Evolutionary conservation across 1,140 invertebrate species (phyloP).

Genomic region (Agrypnia vestita): DNA sequence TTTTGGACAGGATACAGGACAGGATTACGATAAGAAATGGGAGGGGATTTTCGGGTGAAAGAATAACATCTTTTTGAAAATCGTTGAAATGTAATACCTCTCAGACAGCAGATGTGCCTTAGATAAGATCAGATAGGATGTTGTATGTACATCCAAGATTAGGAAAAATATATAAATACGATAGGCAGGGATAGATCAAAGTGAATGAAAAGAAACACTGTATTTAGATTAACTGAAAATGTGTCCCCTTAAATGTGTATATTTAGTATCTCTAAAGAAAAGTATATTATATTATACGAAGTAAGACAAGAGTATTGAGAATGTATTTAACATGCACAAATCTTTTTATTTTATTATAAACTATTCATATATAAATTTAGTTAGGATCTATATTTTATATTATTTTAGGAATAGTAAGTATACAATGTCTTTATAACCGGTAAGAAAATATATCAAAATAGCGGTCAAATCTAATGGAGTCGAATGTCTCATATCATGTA

Average conservation of each 20-base stretch:
- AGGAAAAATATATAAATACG: not conserved
- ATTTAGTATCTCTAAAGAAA: too few species aligned
- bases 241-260: not conserved
- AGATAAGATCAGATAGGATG: not conserved
- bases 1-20: slow-evolving; percentile 15
- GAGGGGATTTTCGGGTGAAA: not conserved
- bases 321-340: too few species aligned
- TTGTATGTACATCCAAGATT: not conserved
- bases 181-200: not conserved
- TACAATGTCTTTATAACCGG: too few species aligned
- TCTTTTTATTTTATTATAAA: too few species aligned
- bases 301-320: too few species aligned
- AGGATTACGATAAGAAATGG: slow-evolving; percentile 29
- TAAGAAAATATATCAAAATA: too few species aligned
- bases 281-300: too few species aligned
- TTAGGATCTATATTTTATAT: too few species aligned
- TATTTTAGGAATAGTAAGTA: too few species aligned
- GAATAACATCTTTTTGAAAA: slow-evolving; percentile 33
- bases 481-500: too few species aligned
- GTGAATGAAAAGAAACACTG: not conserved
- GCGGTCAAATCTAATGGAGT: too few species aligned
- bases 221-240: not conserved
- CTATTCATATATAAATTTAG: too few species aligned
- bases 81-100: slow-evolving; percentile 20
- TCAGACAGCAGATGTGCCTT: not conserved